phyloP scores from a whole-genome alignment of 2,113 vertebrate genomes.

The Mastomys natalensis region DNA sequence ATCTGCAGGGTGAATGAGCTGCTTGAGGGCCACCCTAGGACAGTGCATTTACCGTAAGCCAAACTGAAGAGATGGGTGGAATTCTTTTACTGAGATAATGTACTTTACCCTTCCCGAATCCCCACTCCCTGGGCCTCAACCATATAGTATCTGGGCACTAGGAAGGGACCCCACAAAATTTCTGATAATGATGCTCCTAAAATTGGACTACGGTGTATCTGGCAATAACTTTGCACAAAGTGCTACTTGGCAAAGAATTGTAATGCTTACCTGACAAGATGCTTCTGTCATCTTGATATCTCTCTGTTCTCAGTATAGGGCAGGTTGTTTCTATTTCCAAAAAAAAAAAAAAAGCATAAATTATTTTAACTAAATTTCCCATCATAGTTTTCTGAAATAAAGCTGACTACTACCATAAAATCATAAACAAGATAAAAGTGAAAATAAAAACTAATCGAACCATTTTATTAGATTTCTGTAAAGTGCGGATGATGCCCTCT shows the following conservation, averaged over 20 bases:
- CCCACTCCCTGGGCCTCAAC: background rate
- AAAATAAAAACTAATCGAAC: conserved; percentile 20
- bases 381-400: conserved; percentile 43
- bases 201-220: background rate
- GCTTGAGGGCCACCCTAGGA: too few relatives aligned
- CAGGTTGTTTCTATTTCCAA: conserved; percentile 87
- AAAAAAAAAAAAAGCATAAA: conserved; percentile 39
- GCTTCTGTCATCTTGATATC: conserved; percentile 84
- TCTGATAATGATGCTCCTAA: background rate
- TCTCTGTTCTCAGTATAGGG: conserved; percentile 88
- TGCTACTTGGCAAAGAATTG: background rate
- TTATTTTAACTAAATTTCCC: conserved; percentile 1
- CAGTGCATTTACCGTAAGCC: too few relatives aligned
- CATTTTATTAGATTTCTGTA: background rate
- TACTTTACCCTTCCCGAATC: too few relatives aligned
- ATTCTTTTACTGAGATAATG: background rate
- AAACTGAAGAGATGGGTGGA: background rate
- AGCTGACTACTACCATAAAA: background rate
- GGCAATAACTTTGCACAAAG: conserved; percentile 38
- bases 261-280: conserved; percentile 89
- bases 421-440: conserved; percentile 22
- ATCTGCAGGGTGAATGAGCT: background rate
- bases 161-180: too few relatives aligned
- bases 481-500: background rate
- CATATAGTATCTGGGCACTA: background rate